Evolutionary conservation across 2,888 invertebrate genomes (phyloP).

Genomic region (Melinaea menophilus): DNA sequence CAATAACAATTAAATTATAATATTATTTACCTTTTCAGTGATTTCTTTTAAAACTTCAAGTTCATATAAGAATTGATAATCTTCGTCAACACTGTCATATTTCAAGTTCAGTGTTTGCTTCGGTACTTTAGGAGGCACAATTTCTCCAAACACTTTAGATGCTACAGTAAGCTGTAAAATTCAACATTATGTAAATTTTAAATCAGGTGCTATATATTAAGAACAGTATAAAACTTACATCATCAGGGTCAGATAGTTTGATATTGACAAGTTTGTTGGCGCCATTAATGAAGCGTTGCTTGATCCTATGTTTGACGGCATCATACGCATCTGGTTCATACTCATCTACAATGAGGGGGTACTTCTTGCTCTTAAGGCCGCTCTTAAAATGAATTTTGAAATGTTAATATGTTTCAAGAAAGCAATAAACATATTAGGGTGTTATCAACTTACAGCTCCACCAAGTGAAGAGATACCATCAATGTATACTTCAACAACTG

Average conservation of each 20-base stretch:
- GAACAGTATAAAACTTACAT: constrained; percentile 64
- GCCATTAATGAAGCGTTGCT: constrained; percentile 78
- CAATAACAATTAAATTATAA: constrained; percentile 20
- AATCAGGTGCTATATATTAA: constrained; percentile 1
- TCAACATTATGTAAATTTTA: neutral
- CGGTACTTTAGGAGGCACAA: constrained; percentile 46
- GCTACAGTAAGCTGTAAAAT: constrained; percentile 58
- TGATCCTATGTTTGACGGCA: constrained; percentile 76
- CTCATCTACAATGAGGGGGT: constrained; percentile 78
- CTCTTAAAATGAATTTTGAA: constrained; percentile 45
- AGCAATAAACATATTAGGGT: neutral
- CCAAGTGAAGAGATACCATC: constrained; percentile 81
- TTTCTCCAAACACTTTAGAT: constrained; percentile 55
- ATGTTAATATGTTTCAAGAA: neutral
- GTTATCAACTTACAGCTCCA: constrained; percentile 27
- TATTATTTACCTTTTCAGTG: constrained; percentile 63
- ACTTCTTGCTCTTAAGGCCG: constrained; percentile 71
- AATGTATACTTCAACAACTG: constrained; percentile 82
- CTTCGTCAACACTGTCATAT: constrained; percentile 70
- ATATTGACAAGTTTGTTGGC: constrained; percentile 81
- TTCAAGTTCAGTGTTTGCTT: constrained; percentile 59
- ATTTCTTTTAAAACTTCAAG: constrained; percentile 78
- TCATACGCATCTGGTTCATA: constrained; percentile 80
- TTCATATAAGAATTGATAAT: constrained; percentile 80
- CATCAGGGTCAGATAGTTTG: constrained; percentile 79